Evolutionary conservation across 2,888 invertebrate genomes (phyloP).

Genomic region (Enoplolaimus lenunculus): DNA sequence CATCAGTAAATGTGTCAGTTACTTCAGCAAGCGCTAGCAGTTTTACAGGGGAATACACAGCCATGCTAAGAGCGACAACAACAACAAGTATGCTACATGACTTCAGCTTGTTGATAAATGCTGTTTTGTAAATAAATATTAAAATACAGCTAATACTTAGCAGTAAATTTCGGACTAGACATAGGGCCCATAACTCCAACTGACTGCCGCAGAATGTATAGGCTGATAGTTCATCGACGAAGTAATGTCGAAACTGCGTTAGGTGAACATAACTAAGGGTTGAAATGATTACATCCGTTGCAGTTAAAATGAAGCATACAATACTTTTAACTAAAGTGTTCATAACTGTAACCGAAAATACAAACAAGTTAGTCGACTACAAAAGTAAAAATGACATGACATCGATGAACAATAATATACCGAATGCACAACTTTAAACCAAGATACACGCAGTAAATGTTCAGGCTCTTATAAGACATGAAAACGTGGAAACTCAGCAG

Average conservation of each 20-base stretch:
- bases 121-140: neutral
- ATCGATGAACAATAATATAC: too few species aligned
- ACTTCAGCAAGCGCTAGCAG: neutral
- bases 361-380: too few species aligned
- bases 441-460: too few species aligned
- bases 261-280: neutral
- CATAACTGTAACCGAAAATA: too few species aligned
- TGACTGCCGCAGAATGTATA: neutral
- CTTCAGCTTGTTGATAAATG: neutral
- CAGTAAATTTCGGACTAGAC: neutral
- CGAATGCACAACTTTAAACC: too few species aligned
- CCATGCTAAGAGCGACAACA: neutral
- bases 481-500: too few species aligned
- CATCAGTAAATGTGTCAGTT: neutral
- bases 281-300: neutral
- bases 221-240: neutral
- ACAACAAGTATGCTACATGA: neutral
- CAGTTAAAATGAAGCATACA: too few species aligned
- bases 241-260: neutral
- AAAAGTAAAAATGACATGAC: too few species aligned
- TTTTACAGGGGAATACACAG: neutral
- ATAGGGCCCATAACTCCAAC: neutral
- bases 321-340: too few species aligned
- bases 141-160: neutral
- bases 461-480: too few species aligned